Percentiles rank a stretch among this genome's conserved stretches.
Evolutionary conservation across 2,888 invertebrate species (phyloP).

Genomic region (Drosophila mercatorum): DNA sequence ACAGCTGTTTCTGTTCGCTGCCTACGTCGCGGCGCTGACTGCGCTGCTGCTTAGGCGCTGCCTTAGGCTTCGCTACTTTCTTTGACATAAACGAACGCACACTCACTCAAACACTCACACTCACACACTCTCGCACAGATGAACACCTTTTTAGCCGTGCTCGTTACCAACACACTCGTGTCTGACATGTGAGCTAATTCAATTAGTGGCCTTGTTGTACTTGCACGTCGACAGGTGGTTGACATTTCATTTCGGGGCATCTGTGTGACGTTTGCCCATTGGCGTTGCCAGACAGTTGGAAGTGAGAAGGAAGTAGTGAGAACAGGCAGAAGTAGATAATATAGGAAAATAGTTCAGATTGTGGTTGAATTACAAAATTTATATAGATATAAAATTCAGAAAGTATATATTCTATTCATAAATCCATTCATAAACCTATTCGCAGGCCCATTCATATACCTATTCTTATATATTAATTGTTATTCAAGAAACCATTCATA

Average conservation of each 20-base stretch:
- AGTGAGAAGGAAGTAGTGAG: not conserved
- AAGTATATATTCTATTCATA: too few species aligned
- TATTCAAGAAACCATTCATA: too few species aligned
- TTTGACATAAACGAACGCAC: conserved; percentile 1
- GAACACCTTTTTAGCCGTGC: conserved; percentile 5
- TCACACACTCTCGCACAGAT: conserved; percentile 7
- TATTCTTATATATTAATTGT: too few species aligned
- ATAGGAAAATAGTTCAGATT: not conserved
- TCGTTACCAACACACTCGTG: conserved; percentile 38
- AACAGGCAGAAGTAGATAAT: too few species aligned
- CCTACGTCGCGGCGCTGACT: conserved; percentile 31
- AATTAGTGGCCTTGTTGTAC: conserved; percentile 66
- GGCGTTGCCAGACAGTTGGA: conserved; percentile 27
- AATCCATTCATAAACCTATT: too few species aligned
- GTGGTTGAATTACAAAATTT: too few species aligned
- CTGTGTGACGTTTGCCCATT: conserved; percentile 11
- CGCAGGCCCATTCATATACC: too few species aligned
- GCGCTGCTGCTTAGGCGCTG: conserved; percentile 13
- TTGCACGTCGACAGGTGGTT: conserved; percentile 74
- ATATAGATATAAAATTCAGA: not conserved
- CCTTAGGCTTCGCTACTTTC: conserved; percentile 31
- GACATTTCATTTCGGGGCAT: conserved; percentile 55
- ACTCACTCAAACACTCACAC: conserved; percentile 6
- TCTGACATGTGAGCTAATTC: conserved; percentile 71
- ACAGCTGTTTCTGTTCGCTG: conserved; percentile 61